Evolutionary conservation across 2,888 invertebrate species (phyloP), one percentile per base, ranked within the genome.

Genomic region (Hymenopus coronatus): DNA sequence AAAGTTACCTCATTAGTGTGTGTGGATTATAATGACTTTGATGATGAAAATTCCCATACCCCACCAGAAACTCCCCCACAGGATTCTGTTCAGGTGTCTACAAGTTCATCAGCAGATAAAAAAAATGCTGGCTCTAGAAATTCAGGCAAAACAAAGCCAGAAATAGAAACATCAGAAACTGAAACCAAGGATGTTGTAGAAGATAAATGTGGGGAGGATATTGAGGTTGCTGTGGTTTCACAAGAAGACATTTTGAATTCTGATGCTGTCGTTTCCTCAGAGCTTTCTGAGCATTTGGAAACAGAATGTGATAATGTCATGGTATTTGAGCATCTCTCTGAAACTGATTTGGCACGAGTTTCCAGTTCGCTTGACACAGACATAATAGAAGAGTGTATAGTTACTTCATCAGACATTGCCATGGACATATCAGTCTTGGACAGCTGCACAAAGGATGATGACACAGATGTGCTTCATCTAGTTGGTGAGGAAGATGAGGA

Each of bases 331-430:
- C 89, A 90, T 30, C 84, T 89, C 28, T 82, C 89, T 54, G 90
- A 89, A 28, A 88, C 83, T 81, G 88, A 85, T 82, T 82, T 89
- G 83, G 89, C 87, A 2, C 88, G 87, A 30, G 84, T 89, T 40
- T 95, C 96, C 0, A 95, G 96, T 88, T 94, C 95, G 0, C 92
- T 95, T 30, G 96, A 95, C 91, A 93, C 94, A 0, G 95, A 94
- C 90, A 94, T 94, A 90, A 93, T 94, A 8, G 95, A 96, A 90
- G 95, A 96, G 90, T 96, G 95, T 91, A 94, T 96, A 14, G 92
- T 96, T 0, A 96, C 96, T 91, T 95, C 95, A 2, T 94, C 95
- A 0, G 96, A 95, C 86, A 94, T 94, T 92, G 84, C 94, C 14
- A 87, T 87, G 87, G 82, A 87, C 30, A 87, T 87, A 30, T 87